A percentile compares a stretch with the other conserved stretches of the same genome.
Conservation (phyloP, 2,113 vertebrate genomes). For the Gulo gulo region DNA sequence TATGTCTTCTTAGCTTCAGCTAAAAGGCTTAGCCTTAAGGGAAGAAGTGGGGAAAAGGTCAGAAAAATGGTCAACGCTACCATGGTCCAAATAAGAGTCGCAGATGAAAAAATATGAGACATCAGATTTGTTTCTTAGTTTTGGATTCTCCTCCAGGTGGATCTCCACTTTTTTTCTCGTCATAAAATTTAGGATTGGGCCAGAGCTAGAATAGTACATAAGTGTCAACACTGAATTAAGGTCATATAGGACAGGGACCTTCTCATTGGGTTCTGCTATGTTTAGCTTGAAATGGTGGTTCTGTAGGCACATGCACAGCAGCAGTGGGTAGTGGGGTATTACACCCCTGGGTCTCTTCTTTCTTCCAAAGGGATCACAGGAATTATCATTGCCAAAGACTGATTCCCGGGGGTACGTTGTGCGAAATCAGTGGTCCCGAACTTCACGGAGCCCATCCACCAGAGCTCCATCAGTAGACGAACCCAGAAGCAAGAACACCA, state of each 20-base stretch:
- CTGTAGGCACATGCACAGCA: not conserved
- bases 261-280: not conserved
- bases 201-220: not conserved
- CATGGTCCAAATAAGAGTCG: not conserved
- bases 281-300: not conserved
- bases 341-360: conserved; percentile 24
- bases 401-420: conserved; percentile 19
- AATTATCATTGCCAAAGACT: conserved; percentile 12
- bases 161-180: not conserved
- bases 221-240: not conserved
- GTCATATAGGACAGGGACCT: not conserved
- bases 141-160: not conserved
- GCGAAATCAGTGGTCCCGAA: conserved; percentile 46
- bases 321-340: not conserved
- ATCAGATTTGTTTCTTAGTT: not conserved
- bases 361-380: conserved; percentile 63
- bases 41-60: not conserved
- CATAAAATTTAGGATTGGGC: not conserved
- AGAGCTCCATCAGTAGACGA: conserved; percentile 34
- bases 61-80: not conserved
- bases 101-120: not conserved
- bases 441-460: conserved; percentile 16
- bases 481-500: conserved; percentile 25
- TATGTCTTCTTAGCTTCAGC: not conserved
- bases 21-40: not conserved